A percentile compares a stretch with the other conserved stretches of the same genome.
Evolutionary conservation across 2,113 vertebrate genomes (phyloP).

Genomic region (Xiphophorus couchianus): DNA sequence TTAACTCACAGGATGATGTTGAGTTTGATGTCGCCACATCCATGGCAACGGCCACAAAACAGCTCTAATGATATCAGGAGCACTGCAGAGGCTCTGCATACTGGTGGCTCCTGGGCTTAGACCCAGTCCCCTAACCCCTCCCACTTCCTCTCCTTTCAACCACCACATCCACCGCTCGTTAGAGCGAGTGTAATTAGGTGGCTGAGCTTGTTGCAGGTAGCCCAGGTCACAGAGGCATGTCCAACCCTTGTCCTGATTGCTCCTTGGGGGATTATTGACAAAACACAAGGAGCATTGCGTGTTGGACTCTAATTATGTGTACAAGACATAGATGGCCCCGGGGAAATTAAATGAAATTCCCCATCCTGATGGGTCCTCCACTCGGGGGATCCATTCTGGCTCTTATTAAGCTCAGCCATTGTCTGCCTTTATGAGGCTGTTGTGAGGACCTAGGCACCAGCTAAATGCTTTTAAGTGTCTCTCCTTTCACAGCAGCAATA

Average conservation of each 20-base stretch:
- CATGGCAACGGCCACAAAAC: slow-evolving; percentile 65
- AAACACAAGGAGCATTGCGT: slow-evolving; percentile 94
- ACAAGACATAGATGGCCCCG: slow-evolving; percentile 91
- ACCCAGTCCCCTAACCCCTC: slow-evolving; percentile 48
- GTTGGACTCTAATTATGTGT: slow-evolving; percentile 98
- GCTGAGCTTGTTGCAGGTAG: slow-evolving; percentile 89
- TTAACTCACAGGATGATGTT: slow-evolving; percentile 41
- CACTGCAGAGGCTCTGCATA: slow-evolving; percentile 50
- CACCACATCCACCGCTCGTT: slow-evolving; percentile 85
- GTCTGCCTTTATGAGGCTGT: slow-evolving; percentile 93
- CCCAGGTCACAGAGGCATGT: slow-evolving; percentile 94
- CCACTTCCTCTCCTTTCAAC: slow-evolving; percentile 71
- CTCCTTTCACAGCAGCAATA: slow-evolving; percentile 47
- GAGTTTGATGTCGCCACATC: slow-evolving; percentile 66
- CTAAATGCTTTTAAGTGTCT: slow-evolving; percentile 71
- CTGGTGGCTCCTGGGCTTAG: slow-evolving; percentile 47
- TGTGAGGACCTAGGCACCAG: slow-evolving; percentile 73
- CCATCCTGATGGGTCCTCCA: slow-evolving; percentile 91
- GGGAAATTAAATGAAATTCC: slow-evolving; percentile 99
- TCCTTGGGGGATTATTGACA: slow-evolving; percentile 96
- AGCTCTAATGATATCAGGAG: slow-evolving; percentile 65
- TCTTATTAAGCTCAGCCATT: slow-evolving; percentile 97
- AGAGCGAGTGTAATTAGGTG: slow-evolving; percentile 91
- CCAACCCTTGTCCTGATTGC: slow-evolving; percentile 95
- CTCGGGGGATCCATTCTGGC: slow-evolving; percentile 91